Percentiles rank a stretch among this genome's conserved stretches.
Evolutionary conservation across 2,113 vertebrate species (phyloP).

Genomic region (Hucho hucho): DNA sequence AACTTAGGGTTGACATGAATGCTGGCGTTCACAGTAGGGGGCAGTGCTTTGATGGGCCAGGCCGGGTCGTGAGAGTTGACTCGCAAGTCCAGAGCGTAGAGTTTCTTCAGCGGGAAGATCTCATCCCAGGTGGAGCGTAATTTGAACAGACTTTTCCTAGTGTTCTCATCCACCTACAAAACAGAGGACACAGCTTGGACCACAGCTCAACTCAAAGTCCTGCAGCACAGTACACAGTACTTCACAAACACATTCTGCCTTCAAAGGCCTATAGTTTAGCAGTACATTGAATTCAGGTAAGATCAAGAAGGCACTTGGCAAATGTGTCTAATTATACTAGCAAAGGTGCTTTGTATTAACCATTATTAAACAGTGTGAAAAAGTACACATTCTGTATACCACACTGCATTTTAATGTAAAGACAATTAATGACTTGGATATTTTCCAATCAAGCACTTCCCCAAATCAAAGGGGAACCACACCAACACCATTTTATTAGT

Average conservation of each 20-base stretch:
- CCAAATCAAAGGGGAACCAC: background rate
- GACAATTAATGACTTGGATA: background rate
- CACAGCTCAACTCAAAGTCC: conserved; percentile 16
- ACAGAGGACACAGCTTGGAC: conserved; percentile 85
- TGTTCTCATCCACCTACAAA: conserved; percentile 98
- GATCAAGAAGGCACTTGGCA: no score
- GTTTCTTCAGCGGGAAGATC: conserved; percentile 95
- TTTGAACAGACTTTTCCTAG: conserved; percentile 98
- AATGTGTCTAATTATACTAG: no score
- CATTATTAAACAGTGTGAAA: no score
- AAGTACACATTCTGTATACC: background rate
- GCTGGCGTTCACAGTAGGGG: conserved; percentile 93
- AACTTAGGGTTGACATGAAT: conserved; percentile 99
- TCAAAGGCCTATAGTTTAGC: background rate
- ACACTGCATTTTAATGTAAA: background rate
- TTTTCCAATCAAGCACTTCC: background rate
- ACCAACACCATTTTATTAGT: conserved; percentile 1
- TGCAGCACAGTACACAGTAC: background rate
- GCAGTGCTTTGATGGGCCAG: conserved; percentile 96
- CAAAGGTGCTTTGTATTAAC: no score
- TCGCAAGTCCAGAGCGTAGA: conserved; percentile 92
- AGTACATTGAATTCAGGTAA: background rate
- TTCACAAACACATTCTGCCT: background rate
- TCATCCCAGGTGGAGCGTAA: conserved; percentile 98
- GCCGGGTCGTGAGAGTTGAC: conserved; percentile 96